A percentile compares a stretch with the other conserved stretches of the same genome.
These are phyloP conservation scores for Megaceryle torquata DNA, from an alignment of 2,113 vertebrate species.

Conservation along the genomic window DNA sequence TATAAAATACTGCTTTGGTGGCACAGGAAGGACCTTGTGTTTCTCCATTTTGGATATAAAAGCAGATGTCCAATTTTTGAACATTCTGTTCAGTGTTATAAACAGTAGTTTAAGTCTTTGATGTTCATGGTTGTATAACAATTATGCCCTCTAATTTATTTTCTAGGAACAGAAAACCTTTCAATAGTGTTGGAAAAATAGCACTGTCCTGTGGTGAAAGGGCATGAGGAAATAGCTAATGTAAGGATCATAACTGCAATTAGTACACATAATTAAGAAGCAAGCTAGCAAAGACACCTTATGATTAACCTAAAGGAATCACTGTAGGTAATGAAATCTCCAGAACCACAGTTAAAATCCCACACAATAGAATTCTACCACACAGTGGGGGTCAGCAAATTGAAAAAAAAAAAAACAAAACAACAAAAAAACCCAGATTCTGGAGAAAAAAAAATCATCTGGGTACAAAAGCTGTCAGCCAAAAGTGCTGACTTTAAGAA, in stretches of 20 bases:
- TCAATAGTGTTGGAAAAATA: not conserved
- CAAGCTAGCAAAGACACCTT: not conserved
- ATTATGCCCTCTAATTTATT: not conserved
- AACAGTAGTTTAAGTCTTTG: not conserved
- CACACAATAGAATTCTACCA: not conserved
- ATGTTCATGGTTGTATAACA: not conserved
- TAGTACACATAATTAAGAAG: not conserved
- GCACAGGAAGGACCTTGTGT: not conserved
- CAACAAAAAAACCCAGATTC: not conserved
- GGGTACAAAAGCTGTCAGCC: not conserved
- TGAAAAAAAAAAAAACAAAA: not conserved
- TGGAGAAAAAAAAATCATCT: not conserved
- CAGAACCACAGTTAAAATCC: not conserved
- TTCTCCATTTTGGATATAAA: not conserved
- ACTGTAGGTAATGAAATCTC: not conserved
- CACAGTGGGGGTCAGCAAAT: not conserved
- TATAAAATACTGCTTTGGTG: not conserved
- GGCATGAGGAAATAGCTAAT: not conserved
- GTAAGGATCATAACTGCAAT: not conserved
- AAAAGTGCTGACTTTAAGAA: not conserved
- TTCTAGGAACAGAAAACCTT: not conserved
- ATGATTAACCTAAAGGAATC: not conserved
- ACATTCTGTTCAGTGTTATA: not conserved
- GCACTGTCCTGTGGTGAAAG: not conserved
- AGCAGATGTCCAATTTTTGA: not conserved